Base-by-base conservation (phyloP, 2,797 vertebrate genomes). In the Phoxinus dragarum region DNA sequence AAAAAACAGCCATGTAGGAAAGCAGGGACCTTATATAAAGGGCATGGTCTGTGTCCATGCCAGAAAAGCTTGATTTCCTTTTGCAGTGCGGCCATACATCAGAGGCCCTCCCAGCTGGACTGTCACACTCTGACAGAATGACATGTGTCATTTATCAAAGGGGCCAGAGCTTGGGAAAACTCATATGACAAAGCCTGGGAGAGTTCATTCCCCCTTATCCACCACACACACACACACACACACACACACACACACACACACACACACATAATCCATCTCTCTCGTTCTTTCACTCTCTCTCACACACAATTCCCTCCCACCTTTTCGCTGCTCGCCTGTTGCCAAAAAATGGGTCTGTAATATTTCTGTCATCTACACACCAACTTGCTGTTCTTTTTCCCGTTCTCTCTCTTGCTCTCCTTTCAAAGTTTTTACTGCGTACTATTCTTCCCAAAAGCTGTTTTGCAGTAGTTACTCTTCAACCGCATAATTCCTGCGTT, bases 141-240 rank as follows among this genome's bases (percentile, higher is more conserved):
- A 98, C 98, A 97, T 96, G 98, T 99, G 98, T 99, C 98, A 99
- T 99, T 99, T 99, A 99, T 99, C 98, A 99, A 98, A 97, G 97
- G 96, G 97, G 97, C 97, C 97, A 97, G 97, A 97, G 97, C 97
- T 97, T 97, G 97, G 97, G 97, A 97, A 98, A 96, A 96, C 93
- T 95, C 95, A 89, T 95, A 96, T 96, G 96, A 98, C 98, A 98
- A 98, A 98, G 97, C 97, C 96, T 95, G 96, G 96, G 97, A 98
- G 97, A 97, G 97, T 97, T 97, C 96, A 96, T 96, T 96, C 94
- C 90, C 93, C 92, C 94, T 92, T 90, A 92, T 92, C 91, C 93
- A 93, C 88, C 89, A 88, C 91, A 86, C 89, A 90, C 81, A 86
- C 85, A 86, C 85, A 87, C 74, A 80, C 85, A 73, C 82, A 89